Evolutionary conservation across 2,888 invertebrate genomes (phyloP).

Genomic region (Quadriops clusia): DNA sequence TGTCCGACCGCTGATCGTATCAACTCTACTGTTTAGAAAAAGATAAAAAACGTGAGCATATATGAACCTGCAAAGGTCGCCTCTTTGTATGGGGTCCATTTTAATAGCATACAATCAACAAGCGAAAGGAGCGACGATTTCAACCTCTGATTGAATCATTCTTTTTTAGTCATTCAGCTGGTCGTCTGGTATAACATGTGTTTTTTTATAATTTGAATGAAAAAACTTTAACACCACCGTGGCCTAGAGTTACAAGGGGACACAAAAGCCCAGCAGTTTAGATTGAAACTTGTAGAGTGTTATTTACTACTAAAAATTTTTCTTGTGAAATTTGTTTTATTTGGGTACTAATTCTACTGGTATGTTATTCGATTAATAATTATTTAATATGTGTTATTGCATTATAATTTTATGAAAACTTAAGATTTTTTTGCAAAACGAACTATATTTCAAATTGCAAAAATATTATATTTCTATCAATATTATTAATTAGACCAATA

Average conservation of each 20-base stretch:
- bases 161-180: constrained; percentile 17
- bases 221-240: constrained; percentile 35
- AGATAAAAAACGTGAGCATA: constrained; percentile 17
- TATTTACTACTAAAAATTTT: no score
- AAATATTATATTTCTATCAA: no score
- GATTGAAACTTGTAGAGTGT: no score
- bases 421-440: no score
- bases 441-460: no score
- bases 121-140: constrained; percentile 20
- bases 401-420: no score
- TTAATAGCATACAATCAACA: constrained; percentile 31
- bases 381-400: no score
- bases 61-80: constrained; percentile 16
- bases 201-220: constrained; percentile 34
- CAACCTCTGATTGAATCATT: constrained; percentile 12
- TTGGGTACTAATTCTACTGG: no score
- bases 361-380: no score
- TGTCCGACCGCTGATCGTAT: constrained; percentile 14
- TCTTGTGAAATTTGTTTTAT: no score
- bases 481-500: no score
- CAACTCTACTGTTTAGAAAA: constrained; percentile 13
- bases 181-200: constrained; percentile 32
- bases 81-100: constrained; percentile 38
- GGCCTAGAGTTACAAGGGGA: constrained; percentile 29
- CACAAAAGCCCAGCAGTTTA: constrained; percentile 28